Evolutionary conservation across 2,113 vertebrate genomes (phyloP).

Genomic region (Tupaia chinensis): DNA sequence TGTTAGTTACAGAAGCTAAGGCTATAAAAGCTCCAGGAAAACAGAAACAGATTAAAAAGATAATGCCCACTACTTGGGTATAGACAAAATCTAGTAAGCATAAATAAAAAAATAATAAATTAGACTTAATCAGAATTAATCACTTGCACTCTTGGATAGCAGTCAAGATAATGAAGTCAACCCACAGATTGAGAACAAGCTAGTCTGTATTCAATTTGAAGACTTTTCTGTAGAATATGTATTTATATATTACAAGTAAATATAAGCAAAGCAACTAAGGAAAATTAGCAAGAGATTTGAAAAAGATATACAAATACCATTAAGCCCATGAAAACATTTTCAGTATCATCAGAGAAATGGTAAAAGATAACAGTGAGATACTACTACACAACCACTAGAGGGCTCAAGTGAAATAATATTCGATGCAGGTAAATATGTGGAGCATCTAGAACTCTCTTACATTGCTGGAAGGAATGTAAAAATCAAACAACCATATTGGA

Average conservation of each 20-base stretch:
- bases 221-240: not conserved
- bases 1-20: not conserved
- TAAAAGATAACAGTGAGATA: not conserved
- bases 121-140: constrained; percentile 1
- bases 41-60: not conserved
- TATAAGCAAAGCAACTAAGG: not conserved
- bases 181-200: not conserved
- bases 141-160: not conserved
- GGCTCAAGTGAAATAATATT: not conserved
- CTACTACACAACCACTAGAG: not conserved
- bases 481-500: not conserved
- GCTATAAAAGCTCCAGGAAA: not conserved
- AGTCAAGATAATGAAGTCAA: not conserved
- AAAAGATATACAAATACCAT: not conserved
- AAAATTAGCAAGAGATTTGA: not conserved
- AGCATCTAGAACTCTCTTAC: not conserved
- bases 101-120: not conserved
- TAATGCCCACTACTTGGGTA: not conserved
- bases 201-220: not conserved
- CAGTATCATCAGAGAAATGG: not conserved
- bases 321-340: not conserved
- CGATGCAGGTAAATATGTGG: not conserved
- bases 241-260: not conserved
- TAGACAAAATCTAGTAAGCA: not conserved
- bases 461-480: not conserved